Conservation (phyloP, 2,888 invertebrate species). For the Itoplectis maculator region DNA sequence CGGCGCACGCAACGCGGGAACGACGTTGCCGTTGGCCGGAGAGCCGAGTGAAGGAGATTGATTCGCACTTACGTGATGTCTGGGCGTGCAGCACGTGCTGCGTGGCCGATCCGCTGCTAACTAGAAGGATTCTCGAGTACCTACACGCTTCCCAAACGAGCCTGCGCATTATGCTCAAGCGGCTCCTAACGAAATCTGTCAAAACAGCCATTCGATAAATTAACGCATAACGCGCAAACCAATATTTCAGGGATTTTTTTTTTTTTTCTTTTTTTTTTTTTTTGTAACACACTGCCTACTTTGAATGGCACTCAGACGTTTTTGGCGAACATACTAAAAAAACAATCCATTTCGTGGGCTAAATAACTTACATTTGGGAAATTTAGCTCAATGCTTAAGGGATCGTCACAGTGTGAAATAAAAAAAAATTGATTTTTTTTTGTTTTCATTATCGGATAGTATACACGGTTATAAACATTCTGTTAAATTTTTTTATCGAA, state of each 20-base stretch:
- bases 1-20: conserved; percentile 13
- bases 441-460: no score
- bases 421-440: no score
- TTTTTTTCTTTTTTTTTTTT: conserved; percentile 24
- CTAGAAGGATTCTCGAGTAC: conserved; percentile 13
- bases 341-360: no score
- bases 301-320: conserved; percentile 56
- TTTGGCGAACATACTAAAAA: neutral
- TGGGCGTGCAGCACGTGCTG: neutral
- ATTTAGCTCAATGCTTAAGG: no score
- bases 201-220: conserved; percentile 1
- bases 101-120: conserved; percentile 2
- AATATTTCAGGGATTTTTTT: conserved; percentile 41
- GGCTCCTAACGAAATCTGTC: neutral
- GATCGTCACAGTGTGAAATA: no score
- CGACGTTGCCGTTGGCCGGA: conserved; percentile 25
- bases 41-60: conserved; percentile 40
- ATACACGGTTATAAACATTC: no score
- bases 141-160: conserved; percentile 1
- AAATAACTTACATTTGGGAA: no score
- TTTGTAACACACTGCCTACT: conserved; percentile 32
- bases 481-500: no score
- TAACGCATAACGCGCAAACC: conserved; percentile 10
- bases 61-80: conserved; percentile 43
- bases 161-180: neutral